Percentiles rank a stretch among this genome's conserved stretches.
phyloP scores from a whole-genome alignment of 1,140 invertebrate genomes.

The Papilio glaucus region DNA sequence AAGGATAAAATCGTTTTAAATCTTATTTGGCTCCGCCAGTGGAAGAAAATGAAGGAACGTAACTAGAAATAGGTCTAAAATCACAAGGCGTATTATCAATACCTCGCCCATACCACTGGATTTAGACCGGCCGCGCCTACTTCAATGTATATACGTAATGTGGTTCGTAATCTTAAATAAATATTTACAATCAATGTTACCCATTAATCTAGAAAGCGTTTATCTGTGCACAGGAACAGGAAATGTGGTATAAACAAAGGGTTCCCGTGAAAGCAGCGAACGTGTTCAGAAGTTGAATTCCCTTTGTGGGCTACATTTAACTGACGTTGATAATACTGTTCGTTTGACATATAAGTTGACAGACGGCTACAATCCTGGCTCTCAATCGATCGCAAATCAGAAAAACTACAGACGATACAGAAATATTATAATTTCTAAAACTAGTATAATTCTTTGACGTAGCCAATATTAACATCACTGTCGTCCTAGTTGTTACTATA shows the following conservation, averaged over 20 bases:
- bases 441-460: background rate
- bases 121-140: background rate
- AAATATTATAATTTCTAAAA: background rate
- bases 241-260: conserved; percentile 25
- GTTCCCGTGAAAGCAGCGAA: conserved; percentile 20
- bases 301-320: conserved; percentile 12
- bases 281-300: conserved; percentile 14
- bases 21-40: too few species aligned
- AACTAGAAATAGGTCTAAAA: background rate
- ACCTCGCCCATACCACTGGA: background rate
- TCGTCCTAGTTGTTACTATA: too few species aligned
- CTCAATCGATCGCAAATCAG: background rate
- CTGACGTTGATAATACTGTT: background rate
- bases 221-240: conserved; percentile 15
- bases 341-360: conserved; percentile 16
- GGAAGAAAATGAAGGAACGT: too few species aligned
- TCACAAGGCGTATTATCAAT: background rate
- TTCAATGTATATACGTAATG: background rate
- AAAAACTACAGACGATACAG: too few species aligned
- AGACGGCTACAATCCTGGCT: background rate
- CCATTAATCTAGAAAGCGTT: conserved; percentile 23
- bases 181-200: conserved; percentile 22
- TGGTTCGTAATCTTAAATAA: background rate
- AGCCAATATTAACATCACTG: background rate
- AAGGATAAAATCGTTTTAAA: too few species aligned